Base-by-base conservation (phyloP, 2,888 invertebrate species). In the Netelia fuscicornis region DNA sequence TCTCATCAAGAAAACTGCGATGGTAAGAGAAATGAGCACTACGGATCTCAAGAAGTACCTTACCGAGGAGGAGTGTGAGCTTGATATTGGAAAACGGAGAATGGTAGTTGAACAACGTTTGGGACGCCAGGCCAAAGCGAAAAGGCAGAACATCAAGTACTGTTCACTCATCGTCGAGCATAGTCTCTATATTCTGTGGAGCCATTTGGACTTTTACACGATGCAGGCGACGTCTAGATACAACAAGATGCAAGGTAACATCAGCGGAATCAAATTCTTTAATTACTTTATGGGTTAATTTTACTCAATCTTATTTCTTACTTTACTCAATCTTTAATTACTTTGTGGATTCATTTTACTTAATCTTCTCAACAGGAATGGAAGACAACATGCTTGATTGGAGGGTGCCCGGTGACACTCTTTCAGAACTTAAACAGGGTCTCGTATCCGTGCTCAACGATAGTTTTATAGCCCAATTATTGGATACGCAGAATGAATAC, bases 401-500 rank as follows among this genome's bases (percentile, higher is more conserved):
- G 95, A 94, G 95, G 90, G 94, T 95, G 56, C 95, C 95, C 0
- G 94, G 95, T 3, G 95, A 96, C 87, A 96, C 96, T 84, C 94
- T 97, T 75, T 94, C 95, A 44, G 95, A 95, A 89, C 94, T 97
- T 76, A 96, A 97, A 90, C 96, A 97, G 91, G 96, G 96, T 48
- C 94, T 98, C 11, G 95, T 97, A 44, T 95, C 96, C 0, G 95
- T 96, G 20, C 97, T 98, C 92, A 97, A 96, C 90, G 97, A 97
- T 91, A 96, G 96, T 86, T 97, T 98, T 93, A 96, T 96, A 76
- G 96, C 96, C 82, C 96, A 97, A 89, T 94, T 98, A 11, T 93
- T 97, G 70, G 96, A 96, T 76, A 96, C 96, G 0, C 95, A 96
- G 81, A 96, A 96, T 95, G 96, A 95, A 90, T 95, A 96, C 88